phyloP scores from a whole-genome alignment of 2,113 vertebrate species.

The Aspidoscelis tigris region DNA sequence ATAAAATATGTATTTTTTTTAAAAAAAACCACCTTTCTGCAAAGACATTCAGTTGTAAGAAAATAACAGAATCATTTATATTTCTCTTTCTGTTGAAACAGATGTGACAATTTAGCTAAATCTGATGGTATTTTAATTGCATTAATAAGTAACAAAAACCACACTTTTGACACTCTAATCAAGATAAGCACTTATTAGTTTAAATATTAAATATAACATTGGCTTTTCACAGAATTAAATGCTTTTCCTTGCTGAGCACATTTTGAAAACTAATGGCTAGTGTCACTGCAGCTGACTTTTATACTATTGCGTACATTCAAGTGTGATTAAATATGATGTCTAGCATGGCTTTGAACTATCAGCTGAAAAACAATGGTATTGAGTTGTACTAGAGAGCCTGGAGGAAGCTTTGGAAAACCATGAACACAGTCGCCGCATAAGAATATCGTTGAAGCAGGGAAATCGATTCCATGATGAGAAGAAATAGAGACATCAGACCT shows the following conservation, averaged over 20 bases:
- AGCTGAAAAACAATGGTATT: conserved; percentile 45
- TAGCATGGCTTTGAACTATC: conserved; percentile 69
- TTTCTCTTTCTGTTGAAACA: conserved; percentile 55
- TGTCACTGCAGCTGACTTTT: conserved; percentile 60
- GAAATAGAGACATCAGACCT: neutral
- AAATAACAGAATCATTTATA: conserved; percentile 18
- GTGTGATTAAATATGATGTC: conserved; percentile 70
- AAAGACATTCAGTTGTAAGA: conserved; percentile 16
- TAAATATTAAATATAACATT: conserved; percentile 63
- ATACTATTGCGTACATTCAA: conserved; percentile 64
- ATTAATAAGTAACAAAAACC: conserved; percentile 64
- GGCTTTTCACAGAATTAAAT: conserved; percentile 56
- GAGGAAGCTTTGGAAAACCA: conserved; percentile 31
- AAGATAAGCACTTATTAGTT: conserved; percentile 44
- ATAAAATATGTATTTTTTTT: neutral
- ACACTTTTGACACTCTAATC: conserved; percentile 45
- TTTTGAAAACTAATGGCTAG: conserved; percentile 64
- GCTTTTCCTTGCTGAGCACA: conserved; percentile 62
- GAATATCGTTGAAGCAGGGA: neutral
- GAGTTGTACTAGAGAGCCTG: conserved; percentile 23
- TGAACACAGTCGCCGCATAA: conserved; percentile 4
- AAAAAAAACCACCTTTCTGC: neutral
- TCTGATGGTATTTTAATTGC: conserved; percentile 63
- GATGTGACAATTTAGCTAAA: conserved; percentile 57
- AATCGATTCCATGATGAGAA: conserved; percentile 20